Evolutionary conservation across 1,140 invertebrate species (phyloP), one percentile per base, ranked within the genome.

Genomic region (Ooceraea biroi): DNA sequence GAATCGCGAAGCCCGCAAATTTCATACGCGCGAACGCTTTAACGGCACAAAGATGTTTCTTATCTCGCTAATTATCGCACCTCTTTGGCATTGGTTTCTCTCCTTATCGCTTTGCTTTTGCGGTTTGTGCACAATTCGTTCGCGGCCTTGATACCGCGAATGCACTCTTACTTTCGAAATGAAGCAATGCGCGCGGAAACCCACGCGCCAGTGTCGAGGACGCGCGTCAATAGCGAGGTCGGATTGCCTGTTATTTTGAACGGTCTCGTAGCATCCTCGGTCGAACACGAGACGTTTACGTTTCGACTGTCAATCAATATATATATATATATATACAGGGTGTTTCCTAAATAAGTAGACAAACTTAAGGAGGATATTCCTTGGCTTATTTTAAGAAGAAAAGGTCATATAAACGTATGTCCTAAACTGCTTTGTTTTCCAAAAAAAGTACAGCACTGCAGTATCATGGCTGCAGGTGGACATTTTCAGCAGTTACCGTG

Each of bases 161-260:
- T 73, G 44, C n/a, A 60, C 36, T 82, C 44, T 82, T 73, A 74
- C 52, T 73, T 63, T 48, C 48, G n/a, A 27, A 74, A 74, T 55
- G 27, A 52, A 30, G 10, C 22, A 30, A 0, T 14, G 22, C 22
- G 8, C 17, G 3, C 1, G 17, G 27, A 44, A 27, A 27, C 46
- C 22, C 68, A n/a, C 36, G 36, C 19, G 30, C 12, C 25, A 22
- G 57, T 19, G 30, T 68, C 36, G 19, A 68, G 48, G 48, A 55
- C 48, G 10, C 1, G 22, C 22, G 50, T 69, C 36, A 48, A 82
- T 46, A 52, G 5, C 69, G 55, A 82, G 44, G 44, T 22, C 17
- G 36, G 19, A 69, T 78, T 57, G 41, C 36, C n/a, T 11, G 5
- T 57, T 69, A 30, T 5, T 50, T 25, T 48, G 19, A 66, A 25